Base-by-base conservation (phyloP, 2,113 vertebrate species). In the Psettodes erumei region DNA sequence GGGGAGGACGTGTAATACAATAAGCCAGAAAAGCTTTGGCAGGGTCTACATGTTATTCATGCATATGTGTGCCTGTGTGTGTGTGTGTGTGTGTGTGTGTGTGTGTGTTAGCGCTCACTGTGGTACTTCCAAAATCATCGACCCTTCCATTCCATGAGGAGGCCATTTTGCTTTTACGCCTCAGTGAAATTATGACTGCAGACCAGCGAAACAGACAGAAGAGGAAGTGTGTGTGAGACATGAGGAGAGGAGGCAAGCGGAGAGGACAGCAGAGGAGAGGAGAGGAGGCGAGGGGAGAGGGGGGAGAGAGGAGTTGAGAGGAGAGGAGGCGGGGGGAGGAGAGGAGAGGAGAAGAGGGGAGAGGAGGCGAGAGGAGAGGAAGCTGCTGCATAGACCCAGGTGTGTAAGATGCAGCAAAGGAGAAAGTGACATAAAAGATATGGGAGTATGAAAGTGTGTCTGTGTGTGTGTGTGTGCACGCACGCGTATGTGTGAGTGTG, bases 111-210 rank as follows among this genome's bases (percentile, higher is more conserved):
- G 33, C 2, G 13, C 77, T 84, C 82, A 56, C 85, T 61, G 83
- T 85, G 83, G 64, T 59, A 60, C 85, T 86, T 86, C 77, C 30
- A 19, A 87, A 88, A 87, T 77, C 78, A 83, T 67, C 69, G 54
- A 70, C 50, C 68, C 74, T 33, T 71, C 56, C 63, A 40, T 72
- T 86, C 81, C 83, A 75, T 18, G 30, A 72, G 86, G 79, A 82
- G 83, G 83, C 86, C 79, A 76, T 82, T 83, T 85, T 87, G 66
- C 45, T 76, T 84, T 85, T 74, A 77, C 59, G 79, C 84, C 42
- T 83, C 77, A 37, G 35, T 68, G 79, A 82, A 79, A 43, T 53
- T 33, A 53, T 73, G 76, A 78, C 78, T 81, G 81, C 63, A 63
- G 75, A 83, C 59, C 25, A 30, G 50, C 54, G 45, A 64, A 77